Conservation (phyloP, 2,888 invertebrate species). For the Celastrina argiolus region DNA sequence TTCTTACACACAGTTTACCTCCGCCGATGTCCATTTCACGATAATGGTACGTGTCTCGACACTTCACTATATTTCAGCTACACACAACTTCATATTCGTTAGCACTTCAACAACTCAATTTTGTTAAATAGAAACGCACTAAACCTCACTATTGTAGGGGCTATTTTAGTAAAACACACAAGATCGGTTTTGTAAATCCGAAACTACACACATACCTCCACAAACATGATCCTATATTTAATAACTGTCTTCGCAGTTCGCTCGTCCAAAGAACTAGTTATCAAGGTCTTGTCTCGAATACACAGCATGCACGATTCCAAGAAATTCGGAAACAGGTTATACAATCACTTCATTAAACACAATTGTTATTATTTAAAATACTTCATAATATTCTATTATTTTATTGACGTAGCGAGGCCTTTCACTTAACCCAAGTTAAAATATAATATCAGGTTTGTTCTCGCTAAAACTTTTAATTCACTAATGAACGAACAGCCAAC, state of each 20-base stretch:
- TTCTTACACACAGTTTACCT: constrained; percentile 65
- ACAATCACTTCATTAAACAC: constrained; percentile 46
- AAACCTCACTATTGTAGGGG: constrained; percentile 54
- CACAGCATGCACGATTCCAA: constrained; percentile 67
- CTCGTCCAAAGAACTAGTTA: constrained; percentile 75
- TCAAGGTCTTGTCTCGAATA: constrained; percentile 73
- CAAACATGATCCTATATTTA: constrained; percentile 67
- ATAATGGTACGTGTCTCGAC: constrained; percentile 52
- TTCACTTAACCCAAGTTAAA: background rate
- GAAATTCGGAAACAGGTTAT: constrained; percentile 64
- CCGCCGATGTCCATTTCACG: constrained; percentile 70
- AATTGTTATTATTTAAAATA: constrained; percentile 33
- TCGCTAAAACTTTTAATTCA: background rate
- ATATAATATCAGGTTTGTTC: background rate
- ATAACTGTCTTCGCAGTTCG: constrained; percentile 65
- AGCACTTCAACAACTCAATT: constrained; percentile 54
- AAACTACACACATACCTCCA: constrained; percentile 76
- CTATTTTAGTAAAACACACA: constrained; percentile 50
- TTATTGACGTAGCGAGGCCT: background rate
- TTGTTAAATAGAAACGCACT: constrained; percentile 57
- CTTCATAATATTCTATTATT: background rate
- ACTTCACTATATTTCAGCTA: constrained; percentile 58
- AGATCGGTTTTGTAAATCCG: constrained; percentile 58
- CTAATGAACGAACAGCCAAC: background rate
- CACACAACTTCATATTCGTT: constrained; percentile 59